phyloP scores from a whole-genome alignment of 2,888 invertebrate species.

The Eurytoma adleriae region DNA sequence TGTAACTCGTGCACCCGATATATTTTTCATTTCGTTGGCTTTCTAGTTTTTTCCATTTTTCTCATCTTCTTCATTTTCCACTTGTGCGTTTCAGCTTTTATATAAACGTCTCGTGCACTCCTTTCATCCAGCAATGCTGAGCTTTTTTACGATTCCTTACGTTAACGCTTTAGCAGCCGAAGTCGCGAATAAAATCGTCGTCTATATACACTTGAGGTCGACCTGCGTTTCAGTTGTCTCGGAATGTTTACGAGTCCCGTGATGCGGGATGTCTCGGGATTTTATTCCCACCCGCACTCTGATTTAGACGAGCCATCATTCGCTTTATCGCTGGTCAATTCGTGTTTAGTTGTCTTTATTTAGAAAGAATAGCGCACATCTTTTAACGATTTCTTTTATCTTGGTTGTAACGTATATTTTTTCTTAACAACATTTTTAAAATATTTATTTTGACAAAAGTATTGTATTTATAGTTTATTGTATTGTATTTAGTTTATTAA shows the following conservation, averaged over 20 bases:
- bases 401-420: too few relatives aligned
- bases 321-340: slow-evolving; percentile 33
- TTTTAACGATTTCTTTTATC: too few relatives aligned
- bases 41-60: slow-evolving; percentile 13
- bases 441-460: not conserved
- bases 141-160: slow-evolving; percentile 60
- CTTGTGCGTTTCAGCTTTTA: slow-evolving; percentile 48
- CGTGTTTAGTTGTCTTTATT: slow-evolving; percentile 21
- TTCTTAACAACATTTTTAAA: too few relatives aligned
- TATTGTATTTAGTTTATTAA: too few relatives aligned
- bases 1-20: not conserved
- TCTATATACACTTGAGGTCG: slow-evolving; percentile 2
- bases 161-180: slow-evolving; percentile 53
- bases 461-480: not conserved
- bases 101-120: slow-evolving; percentile 51
- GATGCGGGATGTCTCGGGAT: slow-evolving; percentile 17
- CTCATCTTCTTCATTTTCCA: not conserved
- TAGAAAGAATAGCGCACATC: too few relatives aligned
- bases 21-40: slow-evolving; percentile 11
- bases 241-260: slow-evolving; percentile 42
- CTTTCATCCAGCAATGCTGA: slow-evolving; percentile 10
- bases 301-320: slow-evolving; percentile 41
- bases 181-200: slow-evolving; percentile 48
- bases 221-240: not conserved
- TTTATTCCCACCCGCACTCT: slow-evolving; percentile 36